Evolutionary conservation across 2,113 vertebrate species (phyloP).

Genomic region (Mixornis gularis): DNA sequence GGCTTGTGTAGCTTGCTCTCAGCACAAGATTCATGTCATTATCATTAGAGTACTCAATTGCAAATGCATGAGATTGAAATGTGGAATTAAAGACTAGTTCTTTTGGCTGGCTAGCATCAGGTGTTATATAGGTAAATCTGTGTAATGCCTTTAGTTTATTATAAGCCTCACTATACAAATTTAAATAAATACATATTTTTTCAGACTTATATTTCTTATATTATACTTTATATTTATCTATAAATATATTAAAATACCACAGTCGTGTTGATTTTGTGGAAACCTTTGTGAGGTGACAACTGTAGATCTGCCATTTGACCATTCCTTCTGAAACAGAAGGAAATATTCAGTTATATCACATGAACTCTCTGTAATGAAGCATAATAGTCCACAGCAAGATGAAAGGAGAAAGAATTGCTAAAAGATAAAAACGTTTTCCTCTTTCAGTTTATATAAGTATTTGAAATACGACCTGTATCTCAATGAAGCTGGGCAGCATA

Average conservation of each 20-base stretch:
- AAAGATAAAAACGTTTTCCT: not conserved
- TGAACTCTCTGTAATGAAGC: not conserved
- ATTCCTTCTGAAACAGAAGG: not conserved
- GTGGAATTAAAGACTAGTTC: not conserved
- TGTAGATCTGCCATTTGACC: not conserved
- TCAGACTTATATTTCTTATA: not conserved
- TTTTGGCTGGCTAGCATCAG: not conserved
- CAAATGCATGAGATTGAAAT: not conserved
- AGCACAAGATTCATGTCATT: not conserved
- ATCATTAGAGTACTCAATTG: not conserved
- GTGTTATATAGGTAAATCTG: not conserved
- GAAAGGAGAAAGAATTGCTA: not conserved
- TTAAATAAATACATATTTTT: not conserved
- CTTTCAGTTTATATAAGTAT: not conserved
- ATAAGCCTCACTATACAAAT: not conserved
- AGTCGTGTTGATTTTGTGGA: not conserved
- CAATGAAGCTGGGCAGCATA: not conserved
- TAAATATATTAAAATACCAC: not conserved
- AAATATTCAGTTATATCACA: not conserved
- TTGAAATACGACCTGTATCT: not conserved
- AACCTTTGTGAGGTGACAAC: not conserved
- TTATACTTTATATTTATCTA: not conserved
- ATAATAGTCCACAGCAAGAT: not conserved
- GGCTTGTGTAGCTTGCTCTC: not conserved
- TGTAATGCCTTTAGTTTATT: not conserved